Evolutionary conservation across 2,113 vertebrate species (phyloP), one percentile per base, ranked within the genome.

Genomic region (Lampris incognitus): DNA sequence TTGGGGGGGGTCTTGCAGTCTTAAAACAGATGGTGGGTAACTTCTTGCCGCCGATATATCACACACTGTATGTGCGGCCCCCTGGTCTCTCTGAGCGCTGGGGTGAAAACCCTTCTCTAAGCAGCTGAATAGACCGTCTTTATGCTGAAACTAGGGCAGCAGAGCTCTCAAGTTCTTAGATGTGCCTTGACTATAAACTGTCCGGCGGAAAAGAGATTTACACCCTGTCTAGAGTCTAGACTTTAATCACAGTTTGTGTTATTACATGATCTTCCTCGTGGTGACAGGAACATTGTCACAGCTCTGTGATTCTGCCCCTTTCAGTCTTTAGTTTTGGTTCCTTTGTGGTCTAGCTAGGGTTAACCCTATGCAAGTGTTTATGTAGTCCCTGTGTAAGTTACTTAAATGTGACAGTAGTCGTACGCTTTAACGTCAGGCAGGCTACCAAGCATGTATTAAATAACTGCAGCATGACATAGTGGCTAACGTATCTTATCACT

Each of bases 91-190:
- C 11, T 9, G 56, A 52, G 50, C 11, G 9, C 11, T 3, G 8
- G 50, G 0, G 9, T 59, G 40, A 62, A 55, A 57, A 70, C 62
- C 61, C 24, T n/a, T 55, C 60, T 74, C 59, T 8, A 78, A 66
- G 61, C 68, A 69, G 60, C 48, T 51, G 41, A 55, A 44, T 59
- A 52, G 24, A 52, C 50, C 65, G 49, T 13, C 55, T 54, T 56
- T 61, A 58, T 54, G 68, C 39, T 5, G 44, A 66, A 68, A 68
- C 44, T 5, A 11, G 3, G 40, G 42, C 11, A 42, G 10, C 51
- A 85, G 55, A 71, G 64, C 72, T 73, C 67, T 78, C 64, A 76
- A 70, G 56, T 74, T 64, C 62, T 81, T 75, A 62, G 63, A 66
- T 65, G 62, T 40, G 37, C 40, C 69, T 54, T 60, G 59, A 46